Conservation (phyloP, 1,140 invertebrate genomes). For the Penaeus indicus region DNA sequence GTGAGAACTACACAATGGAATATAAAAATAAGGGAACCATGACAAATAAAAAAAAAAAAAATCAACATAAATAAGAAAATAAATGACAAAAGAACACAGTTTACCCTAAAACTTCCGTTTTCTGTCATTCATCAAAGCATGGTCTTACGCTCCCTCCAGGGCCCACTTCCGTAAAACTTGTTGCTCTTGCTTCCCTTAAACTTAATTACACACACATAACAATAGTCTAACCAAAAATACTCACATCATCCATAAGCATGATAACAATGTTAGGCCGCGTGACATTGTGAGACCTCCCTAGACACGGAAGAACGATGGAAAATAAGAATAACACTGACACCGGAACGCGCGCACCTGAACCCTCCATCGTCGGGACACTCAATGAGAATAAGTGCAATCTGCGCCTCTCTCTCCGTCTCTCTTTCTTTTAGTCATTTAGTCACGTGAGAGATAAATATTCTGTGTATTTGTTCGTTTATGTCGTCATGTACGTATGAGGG, state of each 20-base stretch:
- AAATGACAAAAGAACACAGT: not conserved
- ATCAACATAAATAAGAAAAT: too few relatives aligned
- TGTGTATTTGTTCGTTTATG: too few relatives aligned
- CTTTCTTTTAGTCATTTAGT: too few relatives aligned
- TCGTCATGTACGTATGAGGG: too few relatives aligned
- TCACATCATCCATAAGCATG: slow-evolving; percentile 62
- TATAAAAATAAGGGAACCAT: too few relatives aligned
- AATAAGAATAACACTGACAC: not conserved
- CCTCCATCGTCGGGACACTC: too few relatives aligned
- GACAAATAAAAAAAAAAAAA: too few relatives aligned
- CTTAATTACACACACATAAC: not conserved
- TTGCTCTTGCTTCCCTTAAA: not conserved
- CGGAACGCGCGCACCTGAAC: too few relatives aligned
- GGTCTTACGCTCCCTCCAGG: not conserved
- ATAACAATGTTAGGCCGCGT: slow-evolving; percentile 52
- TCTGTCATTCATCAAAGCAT: not conserved
- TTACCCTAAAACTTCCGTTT: not conserved
- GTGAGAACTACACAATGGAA: too few relatives aligned
- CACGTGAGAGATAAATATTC: too few relatives aligned
- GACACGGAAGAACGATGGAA: not conserved
- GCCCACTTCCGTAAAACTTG: not conserved
- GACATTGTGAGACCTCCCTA: not conserved
- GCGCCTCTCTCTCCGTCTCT: too few relatives aligned
- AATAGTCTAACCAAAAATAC: not conserved
- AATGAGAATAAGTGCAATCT: too few relatives aligned